Base-by-base conservation (phyloP, 2,888 invertebrate species). In the Caenorhabditis macrosperma region DNA sequence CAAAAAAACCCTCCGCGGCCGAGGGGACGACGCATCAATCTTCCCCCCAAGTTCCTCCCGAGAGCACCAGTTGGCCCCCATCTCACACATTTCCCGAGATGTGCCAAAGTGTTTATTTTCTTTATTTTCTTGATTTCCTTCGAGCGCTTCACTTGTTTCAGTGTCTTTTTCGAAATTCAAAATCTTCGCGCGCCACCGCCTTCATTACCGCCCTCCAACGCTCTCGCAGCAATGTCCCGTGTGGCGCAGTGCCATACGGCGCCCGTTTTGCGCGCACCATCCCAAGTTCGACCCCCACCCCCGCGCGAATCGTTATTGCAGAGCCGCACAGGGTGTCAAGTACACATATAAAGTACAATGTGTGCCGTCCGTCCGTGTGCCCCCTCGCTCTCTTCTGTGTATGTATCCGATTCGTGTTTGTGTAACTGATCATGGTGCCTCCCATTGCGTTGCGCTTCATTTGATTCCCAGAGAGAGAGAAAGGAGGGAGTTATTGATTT, bases 381-480 rank as follows among this genome's bases (percentile, higher is more conserved):
- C n/a, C n/a, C n/a, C n/a, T n/a, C n/a, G n/a, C n/a, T n/a, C n/a
- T n/a, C n/a, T n/a, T n/a, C 15, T 38, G 15, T 38, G 38, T 38
- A 38, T 38, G 12, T 38, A 38, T 38, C 9, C 10, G n/a, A 33
- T 33, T 33, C 10, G 33, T 69, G 69, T 69, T 69, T 69, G 69
- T 69, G 69, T 69, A 69, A 69, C 69, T 69, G 69, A 69, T 69
- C 60, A 59, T 57, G 28, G 33, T 20, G 64, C 1, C 17, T 4
- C 4, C 46, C 20, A n/a, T n/a, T n/a, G n/a, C 24, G 17, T 12
- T 3, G n/a, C 28, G 17, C 28, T 7, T 35, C n/a, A 22, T 26
- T 57, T 35, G 48, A 44, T 48, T 68, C 57, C 46, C 57, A 38
- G 7, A 15, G 9, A 38, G 33, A 33, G 33, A 7, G 10, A 33